Evolutionary conservation across 2,113 vertebrate genomes (phyloP).

Genomic region (Carettochelys insculpta): DNA sequence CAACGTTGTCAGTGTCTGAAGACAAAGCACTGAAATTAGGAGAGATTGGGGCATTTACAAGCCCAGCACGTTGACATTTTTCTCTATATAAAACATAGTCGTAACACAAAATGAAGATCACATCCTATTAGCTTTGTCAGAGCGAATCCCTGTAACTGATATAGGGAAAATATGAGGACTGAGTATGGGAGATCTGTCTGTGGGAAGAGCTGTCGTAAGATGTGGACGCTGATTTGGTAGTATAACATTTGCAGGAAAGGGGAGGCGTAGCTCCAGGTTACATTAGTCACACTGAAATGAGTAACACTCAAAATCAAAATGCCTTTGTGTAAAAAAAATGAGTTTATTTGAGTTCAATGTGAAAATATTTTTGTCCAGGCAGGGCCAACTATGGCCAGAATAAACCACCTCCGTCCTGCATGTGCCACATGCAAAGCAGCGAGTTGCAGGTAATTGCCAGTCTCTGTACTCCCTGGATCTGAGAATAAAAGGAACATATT

Average conservation of each 20-base stretch:
- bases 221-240: not conserved
- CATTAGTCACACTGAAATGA: constrained; percentile 36
- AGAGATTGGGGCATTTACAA: not conserved
- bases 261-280: constrained; percentile 17
- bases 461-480: not conserved
- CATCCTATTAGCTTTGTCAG: not conserved
- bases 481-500: not conserved
- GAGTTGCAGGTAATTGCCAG: not conserved
- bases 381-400: not conserved
- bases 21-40: not conserved
- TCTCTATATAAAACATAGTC: not conserved
- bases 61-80: not conserved
- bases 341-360: not conserved
- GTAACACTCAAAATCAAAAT: not conserved
- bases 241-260: constrained; percentile 24
- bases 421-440: not conserved
- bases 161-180: not conserved
- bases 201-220: not conserved
- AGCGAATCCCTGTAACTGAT: not conserved
- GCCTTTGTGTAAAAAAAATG: not conserved
- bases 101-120: not conserved
- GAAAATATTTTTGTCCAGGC: not conserved
- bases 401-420: not conserved
- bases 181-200: not conserved
- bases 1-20: not conserved